phyloP scores from a whole-genome alignment of 2,797 vertebrate species.

The Fringilla coelebs region DNA sequence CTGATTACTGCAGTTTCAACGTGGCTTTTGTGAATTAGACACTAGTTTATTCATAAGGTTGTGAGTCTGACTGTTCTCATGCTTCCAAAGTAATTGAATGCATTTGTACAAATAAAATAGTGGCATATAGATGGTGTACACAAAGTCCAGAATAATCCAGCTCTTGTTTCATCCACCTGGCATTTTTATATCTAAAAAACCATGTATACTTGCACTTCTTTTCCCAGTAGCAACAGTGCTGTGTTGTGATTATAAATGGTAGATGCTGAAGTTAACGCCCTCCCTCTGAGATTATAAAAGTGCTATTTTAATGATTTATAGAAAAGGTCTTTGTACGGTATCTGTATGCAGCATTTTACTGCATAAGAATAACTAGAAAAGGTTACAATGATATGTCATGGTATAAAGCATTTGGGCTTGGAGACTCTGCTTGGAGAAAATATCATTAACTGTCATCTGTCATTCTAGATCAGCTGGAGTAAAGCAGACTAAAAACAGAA shows the following conservation, averaged over 20 bases:
- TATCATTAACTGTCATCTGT: neutral
- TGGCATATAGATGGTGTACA: neutral
- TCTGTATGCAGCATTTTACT: neutral
- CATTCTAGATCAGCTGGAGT: neutral
- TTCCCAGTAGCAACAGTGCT: neutral
- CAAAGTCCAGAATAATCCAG: neutral
- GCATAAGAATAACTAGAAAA: neutral
- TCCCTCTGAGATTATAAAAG: neutral
- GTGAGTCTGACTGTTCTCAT: neutral
- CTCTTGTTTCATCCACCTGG: neutral
- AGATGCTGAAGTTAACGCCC: neutral
- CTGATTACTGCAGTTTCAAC: neutral
- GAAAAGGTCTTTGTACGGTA: neutral
- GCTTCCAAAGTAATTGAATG: neutral
- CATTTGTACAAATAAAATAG: neutral
- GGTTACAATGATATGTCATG: neutral
- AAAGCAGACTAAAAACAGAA: neutral
- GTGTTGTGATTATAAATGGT: neutral
- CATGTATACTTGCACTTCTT: neutral
- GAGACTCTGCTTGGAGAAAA: neutral
- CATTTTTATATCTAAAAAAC: neutral
- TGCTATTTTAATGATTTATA: neutral
- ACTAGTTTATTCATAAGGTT: slow-evolving; percentile 2
- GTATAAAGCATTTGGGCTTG: neutral
- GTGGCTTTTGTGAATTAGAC: neutral